These are phyloP conservation scores for Ichneumoninae sp. DNA, from an alignment of 2,888 invertebrate species.

Conservation along the genomic window DNA sequence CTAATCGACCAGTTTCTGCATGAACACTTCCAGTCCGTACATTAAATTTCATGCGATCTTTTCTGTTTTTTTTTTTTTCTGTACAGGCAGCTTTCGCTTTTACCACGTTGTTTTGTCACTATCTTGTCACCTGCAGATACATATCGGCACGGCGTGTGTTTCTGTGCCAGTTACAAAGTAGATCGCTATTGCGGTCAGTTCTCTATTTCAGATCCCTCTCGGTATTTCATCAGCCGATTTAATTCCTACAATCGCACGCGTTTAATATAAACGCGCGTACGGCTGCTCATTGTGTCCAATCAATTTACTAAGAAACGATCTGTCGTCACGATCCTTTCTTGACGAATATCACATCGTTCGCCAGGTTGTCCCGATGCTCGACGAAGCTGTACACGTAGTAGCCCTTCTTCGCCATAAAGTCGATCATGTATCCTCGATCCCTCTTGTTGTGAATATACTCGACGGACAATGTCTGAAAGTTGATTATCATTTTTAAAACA, in stretches of 20 bases:
- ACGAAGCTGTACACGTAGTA: constrained; percentile 83
- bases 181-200: no score
- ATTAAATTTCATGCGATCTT: no score
- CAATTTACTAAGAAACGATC: background rate
- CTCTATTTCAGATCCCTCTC: background rate
- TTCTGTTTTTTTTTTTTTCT: no score
- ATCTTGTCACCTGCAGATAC: no score
- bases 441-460: constrained; percentile 84
- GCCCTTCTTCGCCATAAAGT: constrained; percentile 83
- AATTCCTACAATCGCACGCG: background rate
- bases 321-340: constrained; percentile 72
- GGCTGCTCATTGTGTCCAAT: background rate
- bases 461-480: constrained; percentile 82
- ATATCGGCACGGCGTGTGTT: no score
- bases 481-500: constrained; percentile 1
- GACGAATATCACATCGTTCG: constrained; percentile 85
- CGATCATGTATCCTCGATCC: constrained; percentile 80
- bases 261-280: constrained; percentile 16
- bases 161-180: no score
- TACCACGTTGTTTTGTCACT: no score
- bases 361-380: constrained; percentile 82
- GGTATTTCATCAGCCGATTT: background rate
- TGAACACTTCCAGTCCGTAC: no score
- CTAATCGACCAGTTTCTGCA: no score
- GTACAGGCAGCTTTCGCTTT: no score